Evolutionary conservation across 2,888 invertebrate genomes (phyloP), one percentile per base, ranked within the genome.

Genomic region (Iphiclides podalirius): DNA sequence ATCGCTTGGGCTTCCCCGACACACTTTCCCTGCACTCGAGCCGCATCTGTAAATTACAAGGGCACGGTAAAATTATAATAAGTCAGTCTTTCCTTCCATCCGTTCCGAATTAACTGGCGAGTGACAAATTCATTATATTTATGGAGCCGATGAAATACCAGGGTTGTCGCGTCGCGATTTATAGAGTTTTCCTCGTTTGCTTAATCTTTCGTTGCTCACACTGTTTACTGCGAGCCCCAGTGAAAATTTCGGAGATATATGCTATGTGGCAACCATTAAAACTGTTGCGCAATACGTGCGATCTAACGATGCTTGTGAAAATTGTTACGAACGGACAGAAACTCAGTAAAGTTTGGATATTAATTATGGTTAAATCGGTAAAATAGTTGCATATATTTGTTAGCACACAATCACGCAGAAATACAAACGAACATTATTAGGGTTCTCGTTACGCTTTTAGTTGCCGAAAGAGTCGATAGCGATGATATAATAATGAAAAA

Each of bases 101-200:
- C 61, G 65, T 54, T 48, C 52, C 49, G 58, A 76, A 77, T 72
- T 66, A 72, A 63, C 62, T 55, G 74, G 14, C 53, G 71, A 74
- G 60, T 72, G 75, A 75, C 79, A 78, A 72, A 74, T 70, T 73
- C 64, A 67, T 71, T 67, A 72, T 73, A 72, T 78, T 74, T 74
- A 74, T 63, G 64, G 55, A 53, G 49, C 48, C 53, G 67, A 55
- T 53, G 71, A 72, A 60, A 61, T 46, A 47, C 55, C 65, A 72
- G 72, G 76, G 73, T 42, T 75, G 70, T 46, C 62, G 46, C 46
- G 28, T 13, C 28, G 47, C 55, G 55, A 55, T 55, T 40, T 37
- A 49, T 39, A 11, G 28, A 31, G 16, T 54, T 59, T 54, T 51
- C 55, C 55, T 49, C 31, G 36, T 42, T 35, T 37, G 12, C 12